Evolutionary conservation across 2,113 vertebrate species (phyloP).

Genomic region (Aleadryas rufinucha): DNA sequence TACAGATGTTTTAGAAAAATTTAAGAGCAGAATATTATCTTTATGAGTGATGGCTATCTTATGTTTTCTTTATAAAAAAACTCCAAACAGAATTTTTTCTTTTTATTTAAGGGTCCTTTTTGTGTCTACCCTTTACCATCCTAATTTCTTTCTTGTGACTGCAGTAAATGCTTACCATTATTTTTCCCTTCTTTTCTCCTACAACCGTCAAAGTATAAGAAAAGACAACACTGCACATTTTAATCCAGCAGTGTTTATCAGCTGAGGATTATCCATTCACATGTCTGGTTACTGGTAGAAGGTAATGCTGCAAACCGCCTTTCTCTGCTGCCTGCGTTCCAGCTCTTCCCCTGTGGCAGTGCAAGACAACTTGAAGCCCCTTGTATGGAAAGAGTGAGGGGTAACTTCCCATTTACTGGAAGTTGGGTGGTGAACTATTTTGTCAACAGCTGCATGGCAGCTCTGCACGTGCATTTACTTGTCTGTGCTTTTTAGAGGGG

Average conservation of each 20-base stretch:
- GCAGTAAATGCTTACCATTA: background rate
- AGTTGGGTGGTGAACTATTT: background rate
- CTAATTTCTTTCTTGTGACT: background rate
- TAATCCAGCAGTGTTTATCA: background rate
- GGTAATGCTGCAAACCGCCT: background rate
- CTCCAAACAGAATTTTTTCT: background rate
- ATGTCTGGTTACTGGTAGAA: background rate
- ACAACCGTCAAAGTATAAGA: background rate
- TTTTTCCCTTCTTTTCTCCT: background rate
- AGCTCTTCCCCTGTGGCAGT: background rate
- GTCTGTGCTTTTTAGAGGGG: background rate
- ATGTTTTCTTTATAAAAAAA: background rate
- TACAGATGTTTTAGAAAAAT: background rate
- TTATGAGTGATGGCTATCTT: background rate
- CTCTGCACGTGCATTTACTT: background rate
- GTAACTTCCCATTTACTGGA: background rate
- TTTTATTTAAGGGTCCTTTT: background rate
- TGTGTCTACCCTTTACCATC: background rate
- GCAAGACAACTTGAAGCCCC: background rate
- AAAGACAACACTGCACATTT: background rate
- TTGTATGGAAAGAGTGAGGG: background rate
- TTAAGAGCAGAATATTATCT: background rate
- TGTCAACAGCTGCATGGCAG: background rate
- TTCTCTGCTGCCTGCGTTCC: background rate
- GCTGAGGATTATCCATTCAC: background rate